These are phyloP conservation scores for Syngnathus scovelli DNA, from an alignment of 2,113 vertebrate species.

Conservation along the genomic window DNA sequence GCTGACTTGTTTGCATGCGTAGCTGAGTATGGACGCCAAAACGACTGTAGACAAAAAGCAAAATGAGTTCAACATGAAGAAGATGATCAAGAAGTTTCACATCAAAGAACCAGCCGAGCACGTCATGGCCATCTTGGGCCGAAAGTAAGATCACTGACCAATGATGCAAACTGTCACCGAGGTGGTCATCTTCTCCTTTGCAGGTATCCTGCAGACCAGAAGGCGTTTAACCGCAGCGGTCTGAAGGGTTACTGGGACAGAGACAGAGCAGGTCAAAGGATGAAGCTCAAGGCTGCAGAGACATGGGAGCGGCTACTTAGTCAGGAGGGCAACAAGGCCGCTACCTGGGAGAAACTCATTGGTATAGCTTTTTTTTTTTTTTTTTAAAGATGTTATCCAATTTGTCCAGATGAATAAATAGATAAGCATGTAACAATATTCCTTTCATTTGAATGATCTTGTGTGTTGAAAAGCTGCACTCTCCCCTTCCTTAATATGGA, in stretches of 20 bases:
- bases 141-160: slow-evolving; percentile 62
- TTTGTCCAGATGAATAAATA: too few relatives aligned
- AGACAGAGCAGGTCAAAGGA: slow-evolving; percentile 71
- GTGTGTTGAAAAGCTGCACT: background rate
- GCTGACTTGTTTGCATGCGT: slow-evolving; percentile 18
- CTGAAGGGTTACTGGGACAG: slow-evolving; percentile 78
- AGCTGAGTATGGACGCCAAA: slow-evolving; percentile 14
- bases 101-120: slow-evolving; percentile 78
- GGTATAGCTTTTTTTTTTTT: slow-evolving; percentile 54
- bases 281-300: slow-evolving; percentile 75
- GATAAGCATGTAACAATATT: too few relatives aligned
- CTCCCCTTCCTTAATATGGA: background rate
- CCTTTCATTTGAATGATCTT: background rate
- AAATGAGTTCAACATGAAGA: slow-evolving; percentile 78
- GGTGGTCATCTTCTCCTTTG: background rate
- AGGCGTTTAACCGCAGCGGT: slow-evolving; percentile 71
- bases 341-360: slow-evolving; percentile 81
- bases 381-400: too few relatives aligned
- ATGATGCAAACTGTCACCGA: background rate
- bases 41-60: slow-evolving; percentile 62
- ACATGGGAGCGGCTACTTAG: slow-evolving; percentile 83
- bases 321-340: slow-evolving; percentile 72
- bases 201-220: slow-evolving; percentile 77
- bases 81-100: slow-evolving; percentile 77
- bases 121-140: slow-evolving; percentile 81